Base-by-base conservation (phyloP, 2,888 invertebrate genomes). In the Epirrhoe alternata region DNA sequence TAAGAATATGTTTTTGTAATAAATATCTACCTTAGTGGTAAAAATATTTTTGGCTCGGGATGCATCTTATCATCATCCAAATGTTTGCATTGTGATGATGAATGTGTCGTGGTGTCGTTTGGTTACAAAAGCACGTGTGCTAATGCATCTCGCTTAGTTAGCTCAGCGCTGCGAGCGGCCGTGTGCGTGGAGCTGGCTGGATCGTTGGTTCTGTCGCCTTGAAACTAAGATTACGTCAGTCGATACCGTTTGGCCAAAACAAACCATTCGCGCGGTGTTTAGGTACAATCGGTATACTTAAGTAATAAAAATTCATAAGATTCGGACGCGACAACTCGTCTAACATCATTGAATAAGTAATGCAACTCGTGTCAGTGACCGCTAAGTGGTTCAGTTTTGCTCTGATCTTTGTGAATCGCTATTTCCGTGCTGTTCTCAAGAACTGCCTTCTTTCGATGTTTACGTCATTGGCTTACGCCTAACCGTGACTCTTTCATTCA, bases 151-250 rank as follows among this genome's bases (percentile, higher is more conserved):
- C 69, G 76, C 76, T 86, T 84, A 88, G 88, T 89, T 83, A 71
- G 77, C 77, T 74, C 76, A 76, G 82, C 74, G 77, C 74, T 71
- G 82, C 63, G 75, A 60, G 31, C 66, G 62, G 52, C 52, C 33
- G 61, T 59, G 70, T 69, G 70, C 70, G 73, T 69, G 69, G 47
- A 63, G 68, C 68, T 69, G 77, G 68, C 68, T 69, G 77, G 74
- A 72, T 74, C 74, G 68, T 50, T 57, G 24, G 49, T 70, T 74
- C 71, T 68, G 68, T 66, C 73, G 64, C 81, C 80, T 80, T 80
- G 81, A 83, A 77, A 77, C 79, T 81, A 76, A 77, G 78, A 83
- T 89, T 88, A 90, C 91, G 92, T 92, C 91, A 92, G 81, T 81
- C 74, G 77, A 77, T 78, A 72, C 76, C 74, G 73, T 68, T 55